Base-by-base conservation (phyloP, 2,888 invertebrate species). In the Cerastoderma edule region DNA sequence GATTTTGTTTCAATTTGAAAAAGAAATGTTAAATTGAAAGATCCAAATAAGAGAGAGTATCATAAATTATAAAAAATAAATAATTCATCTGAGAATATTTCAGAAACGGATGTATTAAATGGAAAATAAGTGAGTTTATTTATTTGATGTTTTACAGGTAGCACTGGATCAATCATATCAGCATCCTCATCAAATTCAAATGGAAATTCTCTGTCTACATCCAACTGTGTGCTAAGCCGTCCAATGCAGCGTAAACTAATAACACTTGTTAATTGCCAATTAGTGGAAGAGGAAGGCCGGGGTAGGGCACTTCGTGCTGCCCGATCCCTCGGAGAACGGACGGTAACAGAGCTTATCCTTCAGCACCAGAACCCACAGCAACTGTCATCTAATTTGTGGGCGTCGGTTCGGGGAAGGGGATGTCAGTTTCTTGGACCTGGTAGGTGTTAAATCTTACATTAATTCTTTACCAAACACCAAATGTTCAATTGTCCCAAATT, bases 291-390 rank as follows among this genome's bases (percentile, higher is more conserved):
- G 88, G 98, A 98, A 91, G 94, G 94, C 1, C 87, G 94, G 48
- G 86, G 92, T 8, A 87, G 93, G 39, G 93, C 93, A 2, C 89
- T 94, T 79, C 87, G 93, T 72, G 97, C 97, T 32, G 97, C 97
- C 0, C 94, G 98, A 72, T 98, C 98, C n/a, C 94, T 99, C 56
- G 98, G 98, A 10, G 99, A 99, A 93, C 95, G 99, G 63, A 97
- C 97, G 0, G 97, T 98, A 72, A 97, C 97, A 0, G 98, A 98
- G 93, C 94, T 99, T 33, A 97, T 99, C 88, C 93, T 98, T 56
- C 97, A 97, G 89, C 98, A 98, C 92, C 99, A 99, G 94, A 98
- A 98, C 94, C 97, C 98, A 0, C 97, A 98, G 91, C 98, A 99
- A 92, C 94, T 99, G 56, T 96, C 96, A 74, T 97, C 98, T 8